Base-by-base conservation (phyloP, 2,113 vertebrate genomes). In the Channa maculata region DNA sequence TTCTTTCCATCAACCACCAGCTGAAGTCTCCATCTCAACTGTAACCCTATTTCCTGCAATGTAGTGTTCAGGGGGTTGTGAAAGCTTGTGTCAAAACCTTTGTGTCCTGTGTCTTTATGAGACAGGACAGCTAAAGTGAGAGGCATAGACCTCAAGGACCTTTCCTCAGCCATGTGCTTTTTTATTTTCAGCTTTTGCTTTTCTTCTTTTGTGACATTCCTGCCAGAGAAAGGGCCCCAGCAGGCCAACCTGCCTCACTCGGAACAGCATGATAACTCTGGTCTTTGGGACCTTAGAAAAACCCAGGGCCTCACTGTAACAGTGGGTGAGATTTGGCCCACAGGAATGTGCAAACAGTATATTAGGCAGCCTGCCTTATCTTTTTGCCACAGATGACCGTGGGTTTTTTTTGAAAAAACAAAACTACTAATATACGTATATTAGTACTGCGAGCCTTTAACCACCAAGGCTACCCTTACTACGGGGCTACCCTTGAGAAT, bases 11-110 rank as follows among this genome's bases (percentile, higher is more conserved):
- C 77, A 36, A 76, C 75, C 74, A 65, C 44, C 57, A 59, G 67
- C 67, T 59, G 41, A 81, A 77, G 74, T 72, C 55, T 88, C 66
- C 75, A 79, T 83, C 71, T 77, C 58, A 65, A 69, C 75, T 76
- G 37, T 63, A 75, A 83, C 60, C 77, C 85, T 24, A 73, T 88
- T 89, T 88, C 84, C 78, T 82, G 66, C 50, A 45, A 53, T 83
- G 75, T 53, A 66, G 38, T 44, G 64, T 50, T 76, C 71, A 77
- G 50, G 59, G 62, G 53, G 43, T 79, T 79, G 82, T 87, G 86
- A 88, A 87, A 87, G 84, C 86, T 77, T 45, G 43, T 82, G 83
- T 91, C 83, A 80, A 77, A 88, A 72, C 80, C 75, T 84, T 77
- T 77, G 73, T 67, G 58, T 65, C 72, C 51, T 0, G 49, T 61